Evolutionary conservation across 2,888 invertebrate species (phyloP), one percentile per base, ranked within the genome.

Genomic region (Trypoxylon attenuatum): DNA sequence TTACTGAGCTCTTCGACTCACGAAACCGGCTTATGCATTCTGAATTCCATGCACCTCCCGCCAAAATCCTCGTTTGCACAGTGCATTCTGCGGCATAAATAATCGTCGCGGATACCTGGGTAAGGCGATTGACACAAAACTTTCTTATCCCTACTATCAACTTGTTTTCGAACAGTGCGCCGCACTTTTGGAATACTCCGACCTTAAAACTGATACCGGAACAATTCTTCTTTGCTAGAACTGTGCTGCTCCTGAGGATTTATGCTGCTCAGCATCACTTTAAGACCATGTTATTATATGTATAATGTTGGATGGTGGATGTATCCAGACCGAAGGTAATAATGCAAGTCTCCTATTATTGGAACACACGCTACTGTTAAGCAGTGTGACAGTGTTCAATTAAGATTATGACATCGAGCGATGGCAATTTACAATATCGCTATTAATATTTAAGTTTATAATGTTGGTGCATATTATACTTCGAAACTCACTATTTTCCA

Each of bases 61-160:
- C 33, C 33, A 33, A 33, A 33, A 33, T 33, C 33, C n/a, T 13
- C 33, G 13, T 13, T 33, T 13, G 10, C 33, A 33, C 49, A 46
- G 61, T 62, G 59, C 56, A 78, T 71, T 75, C 74, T 64, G 46
- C 64, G 66, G 68, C 74, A 71, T 81, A 79, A 81, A 81, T 81
- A 81, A 73, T 80, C 77, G 53, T 66, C 55, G 56, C 60, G 62
- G 65, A 56, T 66, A 73, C 62, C 72, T 65, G 49, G 75, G 75
- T 76, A 78, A 81, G 77, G 57, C 67, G 66, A 78, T 60, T 68
- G 60, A 73, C 63, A 73, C 64, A 53, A 68, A 68, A 69, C 64
- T 46, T n/a, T 58, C 51, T 19, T 39, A 8, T 2, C 29, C 52
- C 27, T n/a, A 27, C 29, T 47, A 50, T n/a, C n/a, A n/a, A n/a